These are phyloP conservation scores for Magallana nippona DNA, from an alignment of 2,888 invertebrate genomes.

Conservation along the genomic window DNA sequence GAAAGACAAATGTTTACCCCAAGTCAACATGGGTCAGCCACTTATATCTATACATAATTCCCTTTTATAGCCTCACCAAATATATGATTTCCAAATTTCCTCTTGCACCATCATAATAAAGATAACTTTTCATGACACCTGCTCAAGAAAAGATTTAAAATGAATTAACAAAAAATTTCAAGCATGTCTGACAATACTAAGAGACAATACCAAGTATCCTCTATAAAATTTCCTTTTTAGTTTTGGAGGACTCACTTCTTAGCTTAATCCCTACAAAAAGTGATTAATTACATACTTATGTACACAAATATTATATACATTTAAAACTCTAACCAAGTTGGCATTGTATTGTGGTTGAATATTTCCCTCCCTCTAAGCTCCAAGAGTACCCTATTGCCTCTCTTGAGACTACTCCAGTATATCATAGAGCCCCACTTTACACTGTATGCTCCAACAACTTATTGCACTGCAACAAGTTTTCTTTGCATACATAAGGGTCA, in stretches of 20 bases:
- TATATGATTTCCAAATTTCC: background rate
- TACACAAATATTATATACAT: background rate
- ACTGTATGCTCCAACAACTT: too few species aligned
- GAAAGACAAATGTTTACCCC: conserved; percentile 18
- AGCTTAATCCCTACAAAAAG: background rate
- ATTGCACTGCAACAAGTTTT: too few species aligned
- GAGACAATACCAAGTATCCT: background rate
- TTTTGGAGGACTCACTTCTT: background rate
- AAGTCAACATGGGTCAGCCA: conserved; percentile 20
- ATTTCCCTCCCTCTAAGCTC: background rate
- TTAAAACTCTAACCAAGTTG: background rate
- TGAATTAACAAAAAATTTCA: background rate
- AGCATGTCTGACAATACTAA: background rate
- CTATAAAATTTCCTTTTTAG: background rate
- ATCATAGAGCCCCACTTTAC: background rate
- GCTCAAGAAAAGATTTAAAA: conserved; percentile 13
- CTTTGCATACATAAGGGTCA: background rate
- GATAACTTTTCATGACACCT: conserved; percentile 3
- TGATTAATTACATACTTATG: background rate
- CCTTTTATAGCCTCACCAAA: background rate
- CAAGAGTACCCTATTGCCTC: background rate
- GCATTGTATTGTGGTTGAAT: background rate
- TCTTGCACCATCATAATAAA: background rate
- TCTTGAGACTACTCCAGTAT: background rate
- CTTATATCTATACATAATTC: conserved; percentile 30